These are phyloP conservation scores for Dendrophyllia cribrosa DNA, from an alignment of 64 coral and sea anemone species.

Conservation along the genomic window DNA sequence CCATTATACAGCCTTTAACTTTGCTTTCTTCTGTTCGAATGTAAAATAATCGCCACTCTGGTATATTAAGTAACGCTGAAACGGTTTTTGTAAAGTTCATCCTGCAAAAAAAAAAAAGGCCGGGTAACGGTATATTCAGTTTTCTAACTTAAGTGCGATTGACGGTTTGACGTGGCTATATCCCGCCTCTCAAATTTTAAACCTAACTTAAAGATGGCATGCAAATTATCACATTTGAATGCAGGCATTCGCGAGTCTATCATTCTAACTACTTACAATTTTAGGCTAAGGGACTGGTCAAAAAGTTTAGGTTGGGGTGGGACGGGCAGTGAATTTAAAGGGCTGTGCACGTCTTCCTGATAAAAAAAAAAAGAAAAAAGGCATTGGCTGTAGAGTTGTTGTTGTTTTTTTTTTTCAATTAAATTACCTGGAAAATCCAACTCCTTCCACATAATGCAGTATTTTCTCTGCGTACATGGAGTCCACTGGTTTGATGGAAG, in stretches of 20 bases:
- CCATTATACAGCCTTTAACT: constrained; percentile 27
- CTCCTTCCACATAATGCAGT: constrained; percentile 41
- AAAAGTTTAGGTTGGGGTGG: no score
- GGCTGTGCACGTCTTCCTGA: no score
- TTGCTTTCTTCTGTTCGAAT: constrained; percentile 30
- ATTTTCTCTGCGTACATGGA: constrained; percentile 50
- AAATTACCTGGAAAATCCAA: constrained; percentile 70
- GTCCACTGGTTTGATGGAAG: constrained; percentile 70
- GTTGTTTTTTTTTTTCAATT: neutral
- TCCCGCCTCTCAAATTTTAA: no score
- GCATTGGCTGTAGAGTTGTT: neutral
- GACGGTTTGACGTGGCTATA: no score
- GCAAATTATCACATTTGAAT: no score
- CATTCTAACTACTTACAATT: no score
- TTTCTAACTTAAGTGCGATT: no score
- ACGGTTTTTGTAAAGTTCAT: constrained; percentile 58
- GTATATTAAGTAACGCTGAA: constrained; percentile 39
- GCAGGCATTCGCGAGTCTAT: no score
- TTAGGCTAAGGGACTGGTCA: no score
- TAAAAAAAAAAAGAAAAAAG: no score
- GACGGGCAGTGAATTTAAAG: no score
- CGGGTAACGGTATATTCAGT: neutral
- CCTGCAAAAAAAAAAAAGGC: constrained; percentile 1
- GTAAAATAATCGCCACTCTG: constrained; percentile 70
- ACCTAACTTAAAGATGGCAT: no score